Conservation (phyloP, 53 echinoderm and acorn worm species). For the Paracentrotus lividus region DNA sequence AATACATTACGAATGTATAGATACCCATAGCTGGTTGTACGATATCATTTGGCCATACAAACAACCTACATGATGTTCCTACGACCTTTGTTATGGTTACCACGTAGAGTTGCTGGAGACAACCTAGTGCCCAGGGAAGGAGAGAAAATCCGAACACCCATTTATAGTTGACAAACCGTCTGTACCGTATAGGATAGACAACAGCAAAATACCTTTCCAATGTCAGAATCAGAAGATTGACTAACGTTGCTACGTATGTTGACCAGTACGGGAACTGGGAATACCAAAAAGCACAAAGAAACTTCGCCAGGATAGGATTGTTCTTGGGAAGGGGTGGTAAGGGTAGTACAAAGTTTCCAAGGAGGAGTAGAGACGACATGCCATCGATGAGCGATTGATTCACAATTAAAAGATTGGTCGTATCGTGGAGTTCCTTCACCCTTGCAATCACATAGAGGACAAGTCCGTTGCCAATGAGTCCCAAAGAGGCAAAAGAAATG, state of each 20-base stretch:
- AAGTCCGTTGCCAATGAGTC: constrained; percentile 72
- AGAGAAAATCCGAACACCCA: constrained; percentile 21
- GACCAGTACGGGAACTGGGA: constrained; percentile 81
- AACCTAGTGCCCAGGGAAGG: constrained; percentile 61
- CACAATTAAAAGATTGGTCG: constrained; percentile 60
- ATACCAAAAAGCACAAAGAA: constrained; percentile 77
- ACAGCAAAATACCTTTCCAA: constrained; percentile 77
- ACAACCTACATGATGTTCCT: background rate
- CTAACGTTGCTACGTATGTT: constrained; percentile 46
- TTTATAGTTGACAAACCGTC: background rate
- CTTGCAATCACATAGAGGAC: constrained; percentile 75
- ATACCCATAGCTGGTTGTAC: constrained; percentile 44
- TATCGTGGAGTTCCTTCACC: constrained; percentile 31
- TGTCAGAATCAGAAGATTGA: constrained; percentile 72
- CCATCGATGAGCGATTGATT: constrained; percentile 75
- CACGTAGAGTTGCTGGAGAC: constrained; percentile 40
- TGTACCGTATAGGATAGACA: constrained; percentile 70
- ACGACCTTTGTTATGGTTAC: background rate
- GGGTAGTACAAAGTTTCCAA: constrained; percentile 61
- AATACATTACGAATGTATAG: constrained; percentile 31
- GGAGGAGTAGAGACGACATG: constrained; percentile 58
- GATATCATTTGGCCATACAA: constrained; percentile 26
- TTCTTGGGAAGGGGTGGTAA: background rate
- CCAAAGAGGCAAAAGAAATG: constrained; percentile 34
- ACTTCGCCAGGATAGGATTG: background rate